Evolutionary conservation across 1,140 invertebrate species (phyloP).

Genomic region (Chironomus striatipennis): DNA sequence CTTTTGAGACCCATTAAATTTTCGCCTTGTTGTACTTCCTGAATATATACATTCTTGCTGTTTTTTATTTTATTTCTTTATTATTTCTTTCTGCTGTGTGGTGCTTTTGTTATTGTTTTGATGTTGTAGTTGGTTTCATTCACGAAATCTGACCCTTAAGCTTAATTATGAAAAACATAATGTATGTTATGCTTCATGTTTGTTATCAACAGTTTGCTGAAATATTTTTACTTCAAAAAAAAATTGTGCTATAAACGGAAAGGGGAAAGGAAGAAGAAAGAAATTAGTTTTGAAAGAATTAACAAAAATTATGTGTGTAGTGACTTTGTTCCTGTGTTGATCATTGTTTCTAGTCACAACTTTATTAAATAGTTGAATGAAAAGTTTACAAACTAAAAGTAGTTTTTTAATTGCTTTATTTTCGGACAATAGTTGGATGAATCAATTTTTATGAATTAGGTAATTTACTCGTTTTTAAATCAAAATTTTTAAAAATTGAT

Average conservation of each 20-base stretch:
- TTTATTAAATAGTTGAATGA: neutral
- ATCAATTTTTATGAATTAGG: neutral
- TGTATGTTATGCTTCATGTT: too few relatives aligned
- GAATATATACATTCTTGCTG: neutral
- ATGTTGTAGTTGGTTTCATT: neutral
- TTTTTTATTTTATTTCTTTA: neutral
- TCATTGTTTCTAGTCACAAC: neutral
- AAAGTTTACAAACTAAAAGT: too few relatives aligned
- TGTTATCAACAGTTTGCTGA: too few relatives aligned
- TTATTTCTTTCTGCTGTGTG: neutral
- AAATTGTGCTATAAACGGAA: too few relatives aligned
- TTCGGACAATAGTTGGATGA: neutral
- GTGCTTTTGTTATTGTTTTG: neutral
- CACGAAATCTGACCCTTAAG: neutral
- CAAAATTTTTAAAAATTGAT: too few relatives aligned
- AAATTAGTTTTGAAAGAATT: too few relatives aligned
- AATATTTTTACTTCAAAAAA: too few relatives aligned
- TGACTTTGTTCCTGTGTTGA: neutral
- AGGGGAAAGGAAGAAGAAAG: too few relatives aligned
- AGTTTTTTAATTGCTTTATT: neutral
- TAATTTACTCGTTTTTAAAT: too few relatives aligned
- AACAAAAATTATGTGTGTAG: too few relatives aligned
- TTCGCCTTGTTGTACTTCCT: slow-evolving; percentile 22
- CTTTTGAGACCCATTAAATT: slow-evolving; percentile 16
- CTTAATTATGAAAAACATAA: too few relatives aligned